A percentile compares a stretch with the other conserved stretches of the same genome.
Conservation (phyloP, 2,113 vertebrate species). For the Ceuthmochares aereus region DNA sequence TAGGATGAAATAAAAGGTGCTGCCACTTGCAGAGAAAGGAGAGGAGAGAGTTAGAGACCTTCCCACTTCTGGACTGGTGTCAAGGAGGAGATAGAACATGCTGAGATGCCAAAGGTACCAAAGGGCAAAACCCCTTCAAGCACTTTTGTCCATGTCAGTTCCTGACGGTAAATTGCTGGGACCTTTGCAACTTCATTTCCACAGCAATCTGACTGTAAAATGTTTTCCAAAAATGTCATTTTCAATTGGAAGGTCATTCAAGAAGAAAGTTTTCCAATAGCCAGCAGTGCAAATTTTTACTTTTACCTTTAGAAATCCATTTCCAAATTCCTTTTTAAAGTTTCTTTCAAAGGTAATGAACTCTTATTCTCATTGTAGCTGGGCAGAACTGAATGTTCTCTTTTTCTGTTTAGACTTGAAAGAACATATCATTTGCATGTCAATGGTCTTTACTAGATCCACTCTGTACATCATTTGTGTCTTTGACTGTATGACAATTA, state of each 20-base stretch:
- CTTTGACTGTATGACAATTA: conserved; percentile 8
- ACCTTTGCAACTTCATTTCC: neutral
- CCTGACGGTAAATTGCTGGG: neutral
- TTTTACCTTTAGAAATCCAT: neutral
- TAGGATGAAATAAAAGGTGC: neutral
- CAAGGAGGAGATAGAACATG: neutral
- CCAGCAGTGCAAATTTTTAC: neutral
- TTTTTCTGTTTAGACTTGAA: neutral
- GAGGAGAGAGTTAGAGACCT: neutral
- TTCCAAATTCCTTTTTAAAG: neutral
- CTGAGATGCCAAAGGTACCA: neutral
- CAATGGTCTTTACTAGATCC: neutral
- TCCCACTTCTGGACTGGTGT: neutral
- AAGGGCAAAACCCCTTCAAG: neutral
- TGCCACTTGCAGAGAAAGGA: neutral
- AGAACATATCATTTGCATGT: neutral
- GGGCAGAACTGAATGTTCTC: neutral
- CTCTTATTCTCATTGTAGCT: neutral
- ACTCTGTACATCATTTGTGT: neutral
- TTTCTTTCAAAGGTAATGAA: neutral
- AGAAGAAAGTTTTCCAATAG: neutral
- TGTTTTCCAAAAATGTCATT: neutral
- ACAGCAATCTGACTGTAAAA: neutral
- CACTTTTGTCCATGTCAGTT: neutral
- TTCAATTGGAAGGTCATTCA: neutral